Base-by-base conservation (phyloP, 2,113 vertebrate genomes). In the Hyperoodon ampullatus region DNA sequence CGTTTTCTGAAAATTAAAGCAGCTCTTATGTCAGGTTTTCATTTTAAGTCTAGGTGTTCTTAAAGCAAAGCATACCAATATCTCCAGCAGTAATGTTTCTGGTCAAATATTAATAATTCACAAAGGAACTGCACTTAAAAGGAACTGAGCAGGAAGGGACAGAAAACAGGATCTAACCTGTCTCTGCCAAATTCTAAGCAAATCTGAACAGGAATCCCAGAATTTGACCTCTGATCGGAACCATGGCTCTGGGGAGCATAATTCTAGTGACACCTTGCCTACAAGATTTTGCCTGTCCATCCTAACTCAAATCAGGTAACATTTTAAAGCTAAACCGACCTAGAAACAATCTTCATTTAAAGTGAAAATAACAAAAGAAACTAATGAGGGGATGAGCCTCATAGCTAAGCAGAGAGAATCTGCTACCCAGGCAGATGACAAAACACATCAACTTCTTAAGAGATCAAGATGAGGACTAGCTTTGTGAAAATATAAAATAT, bases 81-180 rank as follows among this genome's bases (percentile, higher is more conserved):
- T 80, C 35, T 66, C 35, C 88, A 84, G 78, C 23, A 47, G 50
- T 91, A 77, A 93, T 44, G 74, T 70, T 96, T 80, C 50, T 44
- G 66, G 74, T 88, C 72, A 97, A 93, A 75, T 90, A 94, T 97
- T 95, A 97, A 95, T 97, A 94, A 97, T 93, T 97, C 93, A 96
- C 44, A 96, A 60, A 83, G 44, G 55, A 97, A 90, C 0, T 91
- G 88, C 97, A 90, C 75, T 88, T 94, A 77, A 95, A 96, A 96
- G 63, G 68, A 90, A 89, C 15, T 53, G 85, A 74, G 65, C 95
- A 97, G 60, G 90, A 94, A 97, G 96, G 71, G 89, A 92, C 70
- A 87, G 44, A 94, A 86, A 77, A 92, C 95, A 97, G 66, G 92
- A 90, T 28, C 70, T 72, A 92, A 97, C 75, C 35, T 87, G 89